Conservation (phyloP, 2,113 vertebrate genomes). For the Spea bombifrons region DNA sequence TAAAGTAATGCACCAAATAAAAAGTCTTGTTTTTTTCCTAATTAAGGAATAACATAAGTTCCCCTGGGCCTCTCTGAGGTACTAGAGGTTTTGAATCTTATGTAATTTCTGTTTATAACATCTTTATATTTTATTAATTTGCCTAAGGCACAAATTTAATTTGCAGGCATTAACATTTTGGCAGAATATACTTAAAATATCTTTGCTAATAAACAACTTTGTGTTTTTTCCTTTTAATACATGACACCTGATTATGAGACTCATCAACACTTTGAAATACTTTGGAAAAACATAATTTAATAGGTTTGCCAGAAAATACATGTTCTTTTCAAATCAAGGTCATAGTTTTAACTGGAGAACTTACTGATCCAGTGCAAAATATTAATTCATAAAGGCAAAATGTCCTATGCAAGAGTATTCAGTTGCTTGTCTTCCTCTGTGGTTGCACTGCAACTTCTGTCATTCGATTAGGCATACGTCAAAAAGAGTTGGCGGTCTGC, state of each 20-base stretch:
- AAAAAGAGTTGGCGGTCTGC: no score
- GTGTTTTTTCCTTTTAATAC: no score
- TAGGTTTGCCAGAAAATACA: background rate
- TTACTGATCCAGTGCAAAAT: background rate
- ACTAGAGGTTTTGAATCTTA: background rate
- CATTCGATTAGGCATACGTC: no score
- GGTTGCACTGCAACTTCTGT: no score
- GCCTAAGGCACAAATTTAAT: background rate
- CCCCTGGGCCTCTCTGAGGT: conserved; percentile 1
- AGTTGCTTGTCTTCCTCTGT: no score
- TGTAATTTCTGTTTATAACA: conserved; percentile 11
- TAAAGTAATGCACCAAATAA: conserved; percentile 12
- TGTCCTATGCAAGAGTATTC: no score
- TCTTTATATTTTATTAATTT: background rate
- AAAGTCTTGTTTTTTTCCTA: background rate
- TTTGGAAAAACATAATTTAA: no score
- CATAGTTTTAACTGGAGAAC: background rate
- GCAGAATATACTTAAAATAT: background rate
- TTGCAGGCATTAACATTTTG: background rate
- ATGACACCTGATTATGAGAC: no score
- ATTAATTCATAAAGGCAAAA: no score
- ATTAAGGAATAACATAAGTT: conserved; percentile 4
- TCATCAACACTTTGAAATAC: no score
- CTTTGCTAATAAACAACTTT: no score
- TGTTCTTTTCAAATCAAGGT: background rate